These are phyloP conservation scores for Agrochola lychnidis DNA, from an alignment of 2,888 invertebrate genomes.

Conservation along the genomic window DNA sequence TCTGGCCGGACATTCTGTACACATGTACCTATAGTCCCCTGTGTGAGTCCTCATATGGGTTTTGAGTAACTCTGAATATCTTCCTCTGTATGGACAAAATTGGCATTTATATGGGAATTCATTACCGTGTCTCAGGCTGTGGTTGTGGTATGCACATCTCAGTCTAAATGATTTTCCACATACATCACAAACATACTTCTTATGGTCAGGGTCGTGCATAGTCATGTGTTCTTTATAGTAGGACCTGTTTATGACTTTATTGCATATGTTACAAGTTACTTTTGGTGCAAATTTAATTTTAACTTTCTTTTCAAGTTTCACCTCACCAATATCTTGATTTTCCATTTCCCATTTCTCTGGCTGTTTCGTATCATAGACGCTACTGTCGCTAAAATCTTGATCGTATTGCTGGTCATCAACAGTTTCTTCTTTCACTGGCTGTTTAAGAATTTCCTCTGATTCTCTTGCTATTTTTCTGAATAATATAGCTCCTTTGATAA, in stretches of 20 bases:
- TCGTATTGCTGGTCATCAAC: conserved; percentile 54
- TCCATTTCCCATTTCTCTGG: conserved; percentile 57
- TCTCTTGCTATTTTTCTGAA: conserved; percentile 79
- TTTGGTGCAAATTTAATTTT: conserved; percentile 67
- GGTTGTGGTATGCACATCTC: conserved; percentile 79
- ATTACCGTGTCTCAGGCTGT: conserved; percentile 76
- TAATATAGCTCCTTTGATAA: conserved; percentile 76
- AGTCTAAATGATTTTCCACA: conserved; percentile 81
- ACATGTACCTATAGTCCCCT: conserved; percentile 80
- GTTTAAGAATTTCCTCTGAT: conserved; percentile 72
- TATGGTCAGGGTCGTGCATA: conserved; percentile 79
- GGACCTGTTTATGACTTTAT: conserved; percentile 74
- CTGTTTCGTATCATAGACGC: conserved; percentile 59
- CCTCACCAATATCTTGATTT: conserved; percentile 40
- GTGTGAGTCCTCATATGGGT: conserved; percentile 80
- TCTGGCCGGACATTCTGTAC: conserved; percentile 80
- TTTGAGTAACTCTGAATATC: conserved; percentile 76
- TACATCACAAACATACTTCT: conserved; percentile 80
- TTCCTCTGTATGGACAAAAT: conserved; percentile 77
- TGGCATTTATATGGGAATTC: conserved; percentile 80
- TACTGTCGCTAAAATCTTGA: conserved; percentile 64
- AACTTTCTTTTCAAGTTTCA: conserved; percentile 62
- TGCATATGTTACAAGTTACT: conserved; percentile 61
- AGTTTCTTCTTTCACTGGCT: conserved; percentile 69
- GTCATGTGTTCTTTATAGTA: conserved; percentile 80